Evolutionary conservation across 2,888 invertebrate species (phyloP).

Genomic region (Cistogaster globosa): DNA sequence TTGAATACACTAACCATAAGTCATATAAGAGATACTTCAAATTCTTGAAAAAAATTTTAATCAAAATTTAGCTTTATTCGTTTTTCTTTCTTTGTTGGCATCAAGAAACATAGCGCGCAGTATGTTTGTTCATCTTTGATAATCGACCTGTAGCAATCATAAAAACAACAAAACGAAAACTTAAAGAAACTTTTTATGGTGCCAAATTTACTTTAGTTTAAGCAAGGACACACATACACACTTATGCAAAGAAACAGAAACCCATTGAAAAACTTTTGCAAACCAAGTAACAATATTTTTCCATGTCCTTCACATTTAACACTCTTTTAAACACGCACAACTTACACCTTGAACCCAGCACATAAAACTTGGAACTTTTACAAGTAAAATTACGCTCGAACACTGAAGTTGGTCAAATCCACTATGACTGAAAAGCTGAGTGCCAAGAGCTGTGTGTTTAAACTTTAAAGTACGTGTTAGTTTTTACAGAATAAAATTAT

Average conservation of each 20-base stretch:
- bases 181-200: constrained; percentile 23
- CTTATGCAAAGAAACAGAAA: not conserved
- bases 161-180: constrained; percentile 2
- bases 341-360: constrained; percentile 50
- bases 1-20: too few species aligned
- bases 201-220: constrained; percentile 26
- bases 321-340: constrained; percentile 37
- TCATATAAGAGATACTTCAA: not conserved
- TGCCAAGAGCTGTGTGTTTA: too few species aligned
- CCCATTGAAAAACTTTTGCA: constrained; percentile 14
- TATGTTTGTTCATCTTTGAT: constrained; percentile 25
- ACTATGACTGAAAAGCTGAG: too few species aligned
- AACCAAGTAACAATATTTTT: constrained; percentile 27
- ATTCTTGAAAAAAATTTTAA: constrained; percentile 3
- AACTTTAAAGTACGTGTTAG: not conserved
- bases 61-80: not conserved
- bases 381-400: constrained; percentile 1
- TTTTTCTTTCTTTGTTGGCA: not conserved
- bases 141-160: constrained; percentile 22
- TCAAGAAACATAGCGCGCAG: not conserved
- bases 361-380: constrained; percentile 2
- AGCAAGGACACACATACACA: constrained; percentile 4
- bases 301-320: constrained; percentile 62
- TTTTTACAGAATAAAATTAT: not conserved
- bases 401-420: not conserved